Evolutionary conservation across 1,140 invertebrate genomes (phyloP), one percentile per base, ranked within the genome.

Genomic region (Chrysoperla carnea): DNA sequence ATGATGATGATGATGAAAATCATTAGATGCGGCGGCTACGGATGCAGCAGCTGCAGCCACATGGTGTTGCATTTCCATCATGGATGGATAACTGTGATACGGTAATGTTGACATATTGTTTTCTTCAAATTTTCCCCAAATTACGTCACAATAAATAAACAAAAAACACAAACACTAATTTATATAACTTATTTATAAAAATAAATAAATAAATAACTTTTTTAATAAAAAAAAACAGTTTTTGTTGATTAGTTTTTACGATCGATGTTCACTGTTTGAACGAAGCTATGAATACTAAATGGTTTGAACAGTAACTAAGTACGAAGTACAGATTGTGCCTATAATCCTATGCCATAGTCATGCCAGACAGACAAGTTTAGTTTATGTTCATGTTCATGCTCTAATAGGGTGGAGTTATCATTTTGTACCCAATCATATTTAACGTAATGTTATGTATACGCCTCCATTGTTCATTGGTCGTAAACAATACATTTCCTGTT

Each of bases 21-120:
- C 17, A 28, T 37, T 11, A 11, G 8, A 8, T 42, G 40, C 6
- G 44, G 35, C 23, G 38, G 36, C 36, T 41, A 46, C 41, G 47
- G 50, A 6, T 48, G 48, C 35, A 54, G 52, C 14, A 40, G 45
- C 31, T 2, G 31, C 31, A 33, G 31, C 31, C 8, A 12, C 31
- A 33, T 46, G 47, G 40, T 51, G 50, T 36, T 50, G 49, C 14
- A 58, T 52, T 42, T 55, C 55, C 48, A 57, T 54, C 40, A 57
- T 49, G 8, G 49, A 37, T 39, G 45, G 42, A 44, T 55, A 58
- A 42, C 51, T 48, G 17, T 23, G 17, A 52, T 57, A 60, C 50
- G 58, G 44, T 33, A 33, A 33, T 11, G 31, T 33, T 11, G 31
- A 33, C 31, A 33, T 31, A 6, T 33, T 23, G 17, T 33, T n/a